A percentile compares a stretch with the other conserved stretches of the same genome.
phyloP scores from a whole-genome alignment of 2,888 invertebrate genomes.

The Cheilosia urbana region DNA sequence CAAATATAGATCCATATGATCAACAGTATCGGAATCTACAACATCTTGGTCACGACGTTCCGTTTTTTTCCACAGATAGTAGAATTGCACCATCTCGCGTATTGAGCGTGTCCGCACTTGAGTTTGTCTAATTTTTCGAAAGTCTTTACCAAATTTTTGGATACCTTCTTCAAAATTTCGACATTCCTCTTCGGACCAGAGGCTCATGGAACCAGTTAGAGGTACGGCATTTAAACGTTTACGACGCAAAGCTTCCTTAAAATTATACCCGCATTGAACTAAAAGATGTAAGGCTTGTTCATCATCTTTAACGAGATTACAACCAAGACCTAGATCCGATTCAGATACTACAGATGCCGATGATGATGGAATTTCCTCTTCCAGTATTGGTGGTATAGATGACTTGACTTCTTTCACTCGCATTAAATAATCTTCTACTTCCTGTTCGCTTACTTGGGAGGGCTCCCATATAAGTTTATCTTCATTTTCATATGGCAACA shows the following conservation, averaged over 20 bases:
- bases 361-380: slow-evolving; percentile 52
- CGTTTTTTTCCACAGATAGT: slow-evolving; percentile 99
- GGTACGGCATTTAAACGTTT: slow-evolving; percentile 89
- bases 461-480: slow-evolving; percentile 98
- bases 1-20: slow-evolving; percentile 82
- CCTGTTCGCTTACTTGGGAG: slow-evolving; percentile 87
- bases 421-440: slow-evolving; percentile 92
- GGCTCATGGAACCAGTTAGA: slow-evolving; percentile 89
- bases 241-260: slow-evolving; percentile 95
- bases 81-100: slow-evolving; percentile 98
- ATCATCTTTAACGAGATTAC: slow-evolving; percentile 86
- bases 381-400: slow-evolving; percentile 34
- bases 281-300: slow-evolving; percentile 95
- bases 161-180: slow-evolving; percentile 98
- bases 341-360: slow-evolving; percentile 50
- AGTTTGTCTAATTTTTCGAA: slow-evolving; percentile 95
- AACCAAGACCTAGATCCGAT: slow-evolving; percentile 63
- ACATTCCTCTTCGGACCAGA: slow-evolving; percentile 99
- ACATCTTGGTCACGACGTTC: slow-evolving; percentile 92
- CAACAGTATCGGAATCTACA: slow-evolving; percentile 81
- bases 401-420: slow-evolving; percentile 80
- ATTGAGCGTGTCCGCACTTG: slow-evolving; percentile 97
- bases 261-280: slow-evolving; percentile 96
- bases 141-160: slow-evolving; percentile 97
- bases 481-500: slow-evolving; percentile 97